Conservation (phyloP, 2,797 vertebrate genomes). For the Cirrhinus molitorella region DNA sequence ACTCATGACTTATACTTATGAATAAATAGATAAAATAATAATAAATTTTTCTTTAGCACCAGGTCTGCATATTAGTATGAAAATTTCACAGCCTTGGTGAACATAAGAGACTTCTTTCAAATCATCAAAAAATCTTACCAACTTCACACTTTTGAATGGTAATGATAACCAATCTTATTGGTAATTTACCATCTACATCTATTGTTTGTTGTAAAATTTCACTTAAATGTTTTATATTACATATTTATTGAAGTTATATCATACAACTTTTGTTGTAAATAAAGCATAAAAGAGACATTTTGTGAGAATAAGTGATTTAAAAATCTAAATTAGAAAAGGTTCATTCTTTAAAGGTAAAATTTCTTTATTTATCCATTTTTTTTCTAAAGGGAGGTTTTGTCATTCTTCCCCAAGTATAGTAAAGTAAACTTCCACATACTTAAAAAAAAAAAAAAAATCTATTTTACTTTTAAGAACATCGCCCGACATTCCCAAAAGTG, state of each 20-base stretch:
- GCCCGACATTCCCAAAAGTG: neutral
- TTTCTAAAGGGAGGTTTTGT: neutral
- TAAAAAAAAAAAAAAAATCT: neutral
- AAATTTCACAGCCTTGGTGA: too few species aligned
- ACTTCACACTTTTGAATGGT: too few species aligned
- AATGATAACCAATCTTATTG: too few species aligned
- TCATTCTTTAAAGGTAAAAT: too few species aligned
- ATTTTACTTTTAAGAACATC: neutral
- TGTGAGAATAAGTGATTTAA: too few species aligned
- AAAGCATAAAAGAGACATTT: neutral
- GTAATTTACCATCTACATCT: neutral
- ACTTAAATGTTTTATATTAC: too few species aligned
- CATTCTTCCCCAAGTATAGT: neutral
- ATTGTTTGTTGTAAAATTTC: neutral
- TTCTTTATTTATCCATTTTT: neutral
- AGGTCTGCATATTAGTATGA: too few species aligned
- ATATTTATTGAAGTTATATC: neutral
- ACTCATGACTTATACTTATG: too few species aligned
- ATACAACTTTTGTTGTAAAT: neutral
- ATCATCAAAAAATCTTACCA: neutral
- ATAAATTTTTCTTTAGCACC: too few species aligned
- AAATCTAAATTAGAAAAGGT: neutral
- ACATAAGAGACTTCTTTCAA: neutral
- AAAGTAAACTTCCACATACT: neutral
- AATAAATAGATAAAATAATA: neutral